These are phyloP conservation scores for Tipula unca DNA, from an alignment of 2,888 invertebrate genomes.

Conservation along the genomic window DNA sequence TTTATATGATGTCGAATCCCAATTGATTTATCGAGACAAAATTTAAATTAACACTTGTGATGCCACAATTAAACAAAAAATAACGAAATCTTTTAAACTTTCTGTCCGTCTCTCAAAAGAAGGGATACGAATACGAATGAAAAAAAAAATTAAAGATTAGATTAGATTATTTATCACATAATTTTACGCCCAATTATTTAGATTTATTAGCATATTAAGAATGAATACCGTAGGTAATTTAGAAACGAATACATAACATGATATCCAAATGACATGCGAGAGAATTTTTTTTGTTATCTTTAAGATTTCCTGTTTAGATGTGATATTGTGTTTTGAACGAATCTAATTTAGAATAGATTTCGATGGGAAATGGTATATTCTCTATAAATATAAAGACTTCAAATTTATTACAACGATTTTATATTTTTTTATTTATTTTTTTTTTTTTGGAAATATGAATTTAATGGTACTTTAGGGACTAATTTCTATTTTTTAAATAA, in stretches of 20 bases:
- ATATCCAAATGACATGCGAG: not conserved
- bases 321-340: not conserved
- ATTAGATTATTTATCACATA: conserved; percentile 18
- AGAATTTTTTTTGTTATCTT: not conserved
- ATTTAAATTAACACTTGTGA: not conserved
- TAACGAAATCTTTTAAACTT: not conserved
- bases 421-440: not conserved
- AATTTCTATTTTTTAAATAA: not conserved
- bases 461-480: not conserved
- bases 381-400: not conserved
- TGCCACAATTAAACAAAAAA: not conserved
- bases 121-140: not conserved
- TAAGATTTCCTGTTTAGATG: not conserved
- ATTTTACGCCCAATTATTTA: conserved; percentile 17
- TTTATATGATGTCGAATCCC: not conserved
- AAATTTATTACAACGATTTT: not conserved
- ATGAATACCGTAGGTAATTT: not conserved
- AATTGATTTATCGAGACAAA: not conserved
- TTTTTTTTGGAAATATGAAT: not conserved
- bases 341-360: not conserved
- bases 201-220: not conserved
- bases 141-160: not conserved
- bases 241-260: not conserved
- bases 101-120: not conserved
- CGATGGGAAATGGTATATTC: not conserved